Evolutionary conservation across 2,113 vertebrate genomes (phyloP).

Genomic region (Vimba vimba): DNA sequence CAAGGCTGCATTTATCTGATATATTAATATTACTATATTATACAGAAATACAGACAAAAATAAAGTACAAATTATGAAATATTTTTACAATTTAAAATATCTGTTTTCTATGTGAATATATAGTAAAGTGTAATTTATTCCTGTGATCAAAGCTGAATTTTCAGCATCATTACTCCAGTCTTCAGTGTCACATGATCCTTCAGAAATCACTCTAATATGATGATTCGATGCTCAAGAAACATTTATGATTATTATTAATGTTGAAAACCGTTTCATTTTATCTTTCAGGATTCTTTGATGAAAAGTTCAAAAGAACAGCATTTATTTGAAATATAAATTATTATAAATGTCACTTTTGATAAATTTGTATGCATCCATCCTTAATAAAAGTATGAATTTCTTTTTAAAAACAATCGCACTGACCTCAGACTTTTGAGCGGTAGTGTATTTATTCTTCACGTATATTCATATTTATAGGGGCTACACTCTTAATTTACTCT

Average conservation of each 20-base stretch:
- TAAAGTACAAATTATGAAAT: no score
- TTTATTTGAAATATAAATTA: not conserved
- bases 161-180: not conserved
- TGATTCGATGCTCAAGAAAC: not conserved
- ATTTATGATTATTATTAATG: not conserved
- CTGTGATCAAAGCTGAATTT: not conserved
- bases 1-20: not conserved
- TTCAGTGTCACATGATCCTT: not conserved
- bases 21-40: not conserved
- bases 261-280: not conserved
- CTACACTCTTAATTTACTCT: not conserved
- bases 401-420: not conserved
- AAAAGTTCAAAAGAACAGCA: not conserved
- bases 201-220: not conserved
- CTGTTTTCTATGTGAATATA: not conserved
- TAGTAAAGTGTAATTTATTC: not conserved
- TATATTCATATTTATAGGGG: conserved; percentile 31
- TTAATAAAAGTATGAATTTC: not conserved
- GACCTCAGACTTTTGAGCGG: not conserved
- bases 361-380: not conserved
- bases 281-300: no score
- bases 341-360: not conserved
- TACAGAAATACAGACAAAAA: no score
- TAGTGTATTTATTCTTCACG: conserved; percentile 2
- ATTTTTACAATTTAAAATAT: no score